Evolutionary conservation across 2,797 vertebrate species (phyloP).

Genomic region (Thalassophryne amazonica): DNA sequence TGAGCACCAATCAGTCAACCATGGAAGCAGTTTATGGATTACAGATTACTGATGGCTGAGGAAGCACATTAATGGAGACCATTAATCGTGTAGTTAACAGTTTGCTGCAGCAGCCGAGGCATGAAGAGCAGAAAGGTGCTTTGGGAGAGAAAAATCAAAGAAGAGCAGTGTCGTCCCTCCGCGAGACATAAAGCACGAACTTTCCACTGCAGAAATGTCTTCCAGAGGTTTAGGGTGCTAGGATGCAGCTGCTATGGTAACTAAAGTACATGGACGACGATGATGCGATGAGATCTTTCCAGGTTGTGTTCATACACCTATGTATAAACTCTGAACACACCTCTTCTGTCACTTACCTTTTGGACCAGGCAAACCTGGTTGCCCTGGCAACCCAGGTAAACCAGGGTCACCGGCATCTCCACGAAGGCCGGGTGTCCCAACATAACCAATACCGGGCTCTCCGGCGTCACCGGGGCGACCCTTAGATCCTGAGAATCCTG

Average conservation of each 20-base stretch:
- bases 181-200: neutral
- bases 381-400: conserved; percentile 65
- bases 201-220: neutral
- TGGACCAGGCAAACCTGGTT: conserved; percentile 67
- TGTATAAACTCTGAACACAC: neutral
- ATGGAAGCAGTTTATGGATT: conserved; percentile 45
- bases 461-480: conserved; percentile 66
- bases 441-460: conserved; percentile 60
- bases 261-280: neutral
- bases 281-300: conserved; percentile 10
- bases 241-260: conserved; percentile 22
- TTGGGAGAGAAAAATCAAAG: conserved; percentile 15
- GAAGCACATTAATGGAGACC: conserved; percentile 72
- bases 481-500: conserved; percentile 67
- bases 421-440: conserved; percentile 62
- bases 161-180: neutral
- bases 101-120: conserved; percentile 42
- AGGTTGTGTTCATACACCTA: no score
- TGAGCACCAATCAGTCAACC: conserved; percentile 39
- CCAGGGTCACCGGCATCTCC: conserved; percentile 73
- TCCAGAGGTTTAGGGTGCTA: conserved; percentile 21
- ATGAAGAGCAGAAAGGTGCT: conserved; percentile 45
- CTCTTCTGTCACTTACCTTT: conserved; percentile 61
- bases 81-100: conserved; percentile 61
- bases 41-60: conserved; percentile 52